phyloP scores from a whole-genome alignment of 2,888 invertebrate species.

The Heteromurus nitidus region DNA sequence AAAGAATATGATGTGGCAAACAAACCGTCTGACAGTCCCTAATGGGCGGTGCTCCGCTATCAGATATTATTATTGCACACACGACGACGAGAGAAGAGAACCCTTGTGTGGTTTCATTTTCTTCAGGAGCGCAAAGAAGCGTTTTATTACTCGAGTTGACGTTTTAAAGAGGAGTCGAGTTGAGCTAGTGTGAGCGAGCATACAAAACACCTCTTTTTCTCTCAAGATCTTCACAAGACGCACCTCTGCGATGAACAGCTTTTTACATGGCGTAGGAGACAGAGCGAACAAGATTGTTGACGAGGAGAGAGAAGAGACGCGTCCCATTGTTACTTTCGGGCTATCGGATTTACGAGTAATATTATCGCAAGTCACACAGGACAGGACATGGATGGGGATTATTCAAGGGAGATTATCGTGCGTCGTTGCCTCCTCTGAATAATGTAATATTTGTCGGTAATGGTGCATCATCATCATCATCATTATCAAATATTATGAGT shows the following conservation, averaged over 20 bases:
- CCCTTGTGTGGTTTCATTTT: conserved; percentile 57
- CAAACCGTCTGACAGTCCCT: conserved; percentile 64
- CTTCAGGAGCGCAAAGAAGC: not conserved
- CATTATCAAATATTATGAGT: conserved; percentile 44
- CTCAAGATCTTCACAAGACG: not conserved
- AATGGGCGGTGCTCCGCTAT: conserved; percentile 62
- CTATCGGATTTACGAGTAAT: conserved; percentile 40
- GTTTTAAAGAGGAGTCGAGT: conserved; percentile 16
- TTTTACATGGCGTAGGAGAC: not conserved
- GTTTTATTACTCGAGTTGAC: conserved; percentile 38
- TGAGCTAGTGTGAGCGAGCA: too few relatives aligned
- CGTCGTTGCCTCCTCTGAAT: conserved; percentile 43
- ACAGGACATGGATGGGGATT: too few relatives aligned
- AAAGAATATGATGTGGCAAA: conserved; percentile 58
- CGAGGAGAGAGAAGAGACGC: conserved; percentile 21
- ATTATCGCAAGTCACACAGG: conserved; percentile 3
- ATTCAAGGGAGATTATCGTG: conserved; percentile 40
- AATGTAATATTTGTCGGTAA: conserved; percentile 36
- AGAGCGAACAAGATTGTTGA: conserved; percentile 35
- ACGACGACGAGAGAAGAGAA: conserved; percentile 56
- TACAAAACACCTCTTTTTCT: conserved; percentile 9
- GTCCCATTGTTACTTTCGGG: conserved; percentile 22
- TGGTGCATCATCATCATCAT: conserved; percentile 48
- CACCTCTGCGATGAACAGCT: not conserved
- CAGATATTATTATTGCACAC: conserved; percentile 63